phyloP scores from a whole-genome alignment of 2,888 invertebrate species.

The Rhodophaea formosa region DNA sequence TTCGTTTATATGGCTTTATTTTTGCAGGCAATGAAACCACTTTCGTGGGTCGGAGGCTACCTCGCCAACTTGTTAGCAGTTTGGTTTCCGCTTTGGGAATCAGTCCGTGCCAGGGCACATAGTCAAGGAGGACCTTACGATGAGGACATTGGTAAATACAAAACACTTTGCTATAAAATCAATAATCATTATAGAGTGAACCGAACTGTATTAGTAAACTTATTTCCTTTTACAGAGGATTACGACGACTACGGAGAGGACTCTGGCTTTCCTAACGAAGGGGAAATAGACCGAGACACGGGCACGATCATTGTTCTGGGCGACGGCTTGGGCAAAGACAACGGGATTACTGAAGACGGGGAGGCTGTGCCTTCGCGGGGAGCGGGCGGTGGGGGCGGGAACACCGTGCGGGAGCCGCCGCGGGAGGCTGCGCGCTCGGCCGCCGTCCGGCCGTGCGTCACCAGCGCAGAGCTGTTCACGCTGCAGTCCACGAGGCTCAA shows the following conservation, averaged over 20 bases:
- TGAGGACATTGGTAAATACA: conserved; percentile 70
- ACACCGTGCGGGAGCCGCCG: conserved; percentile 62
- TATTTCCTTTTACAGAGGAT: conserved; percentile 37
- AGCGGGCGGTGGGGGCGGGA: conserved; percentile 47
- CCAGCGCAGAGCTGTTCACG: conserved; percentile 92
- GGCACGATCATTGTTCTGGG: conserved; percentile 64
- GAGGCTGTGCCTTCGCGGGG: conserved; percentile 56
- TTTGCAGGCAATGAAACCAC: conserved; percentile 77
- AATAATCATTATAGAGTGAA: not conserved
- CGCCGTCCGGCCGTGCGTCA: conserved; percentile 90
- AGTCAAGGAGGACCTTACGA: conserved; percentile 50
- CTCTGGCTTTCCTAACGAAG: conserved; percentile 55
- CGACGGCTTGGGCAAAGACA: conserved; percentile 50
- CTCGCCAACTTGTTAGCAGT: conserved; percentile 71
- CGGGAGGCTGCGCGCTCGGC: conserved; percentile 78
- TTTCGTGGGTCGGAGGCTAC: conserved; percentile 80
- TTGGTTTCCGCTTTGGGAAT: conserved; percentile 75
- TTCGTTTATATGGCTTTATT: conserved; percentile 17
- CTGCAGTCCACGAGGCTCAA: conserved; percentile 90
- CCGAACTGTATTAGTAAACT: not conserved
- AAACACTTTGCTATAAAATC: too few relatives aligned
- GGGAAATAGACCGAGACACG: conserved; percentile 60
- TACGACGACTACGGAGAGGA: conserved; percentile 74
- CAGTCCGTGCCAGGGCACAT: conserved; percentile 54
- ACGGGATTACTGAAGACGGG: conserved; percentile 59